Conservation (phyloP, 2,797 vertebrate species). For the Leptatherina wallacei region DNA sequence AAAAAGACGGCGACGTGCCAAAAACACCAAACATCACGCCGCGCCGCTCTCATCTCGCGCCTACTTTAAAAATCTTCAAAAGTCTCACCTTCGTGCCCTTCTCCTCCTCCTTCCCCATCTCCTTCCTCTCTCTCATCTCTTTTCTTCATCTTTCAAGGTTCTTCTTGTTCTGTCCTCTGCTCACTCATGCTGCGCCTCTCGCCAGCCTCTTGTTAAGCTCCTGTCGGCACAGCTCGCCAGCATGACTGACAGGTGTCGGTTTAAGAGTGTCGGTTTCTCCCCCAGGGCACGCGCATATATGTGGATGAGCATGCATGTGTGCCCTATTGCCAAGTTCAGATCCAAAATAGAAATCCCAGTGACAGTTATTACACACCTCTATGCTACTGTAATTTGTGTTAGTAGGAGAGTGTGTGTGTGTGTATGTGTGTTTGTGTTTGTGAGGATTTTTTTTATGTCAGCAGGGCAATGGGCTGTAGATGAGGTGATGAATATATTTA, state of each 20-base stretch:
- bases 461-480: constrained; percentile 21
- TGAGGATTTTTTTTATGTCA: constrained; percentile 15
- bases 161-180: constrained; percentile 41
- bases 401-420: constrained; percentile 1
- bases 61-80: constrained; percentile 73
- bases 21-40: constrained; percentile 66
- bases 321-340: constrained; percentile 41
- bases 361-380: constrained; percentile 50
- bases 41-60: constrained; percentile 65
- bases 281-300: constrained; percentile 46
- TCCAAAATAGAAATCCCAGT: constrained; percentile 64
- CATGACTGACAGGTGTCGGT: constrained; percentile 81
- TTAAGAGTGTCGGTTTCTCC: constrained; percentile 63
- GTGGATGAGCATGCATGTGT: constrained; percentile 38
- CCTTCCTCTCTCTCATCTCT: constrained; percentile 59
- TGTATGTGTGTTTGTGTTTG: not conserved
- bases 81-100: constrained; percentile 72
- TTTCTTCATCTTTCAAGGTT: constrained; percentile 55
- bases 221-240: constrained; percentile 58
- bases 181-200: constrained; percentile 38
- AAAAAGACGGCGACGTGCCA: constrained; percentile 76
- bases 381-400: constrained; percentile 34
- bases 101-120: constrained; percentile 60
- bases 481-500: constrained; percentile 21
- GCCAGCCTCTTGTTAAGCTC: constrained; percentile 59